A percentile compares a stretch with the other conserved stretches of the same genome.
Conservation (phyloP, 2,797 vertebrate genomes). For the Yasuhikotakia modesta region DNA sequence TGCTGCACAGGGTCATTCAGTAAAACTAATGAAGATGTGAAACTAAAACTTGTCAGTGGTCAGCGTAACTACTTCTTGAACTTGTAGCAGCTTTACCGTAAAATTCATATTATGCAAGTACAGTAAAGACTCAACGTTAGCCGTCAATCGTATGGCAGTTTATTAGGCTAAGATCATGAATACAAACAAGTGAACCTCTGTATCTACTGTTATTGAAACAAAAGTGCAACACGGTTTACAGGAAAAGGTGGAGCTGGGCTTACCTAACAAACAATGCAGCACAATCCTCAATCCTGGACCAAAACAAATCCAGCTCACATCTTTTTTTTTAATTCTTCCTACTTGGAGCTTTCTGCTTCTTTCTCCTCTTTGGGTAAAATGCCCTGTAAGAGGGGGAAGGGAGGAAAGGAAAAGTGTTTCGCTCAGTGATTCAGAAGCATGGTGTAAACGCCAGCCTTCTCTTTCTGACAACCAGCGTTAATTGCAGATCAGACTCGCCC, state of each 20-base stretch:
- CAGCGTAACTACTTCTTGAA: conserved; percentile 8
- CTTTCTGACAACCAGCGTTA: conserved; percentile 81
- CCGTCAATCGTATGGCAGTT: conserved; percentile 18
- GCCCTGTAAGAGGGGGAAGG: conserved; percentile 74
- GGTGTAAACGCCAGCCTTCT: conserved; percentile 81
- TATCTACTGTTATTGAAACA: conserved; percentile 24
- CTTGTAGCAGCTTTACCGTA: conserved; percentile 5
- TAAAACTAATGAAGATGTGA: conserved; percentile 25
- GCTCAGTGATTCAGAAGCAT: conserved; percentile 79
- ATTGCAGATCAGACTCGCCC: conserved; percentile 84
- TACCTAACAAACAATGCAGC: conserved; percentile 72
- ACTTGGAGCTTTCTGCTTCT: conserved; percentile 68
- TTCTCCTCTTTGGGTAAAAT: conserved; percentile 73
- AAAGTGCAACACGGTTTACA: conserved; percentile 19
- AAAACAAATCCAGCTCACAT: conserved; percentile 71
- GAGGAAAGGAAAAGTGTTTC: conserved; percentile 70
- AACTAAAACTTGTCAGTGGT: conserved; percentile 7
- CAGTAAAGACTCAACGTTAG: conserved; percentile 5
- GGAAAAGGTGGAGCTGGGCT: conserved; percentile 54
- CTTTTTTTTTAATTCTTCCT: conserved; percentile 62
- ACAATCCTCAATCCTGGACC: conserved; percentile 71
- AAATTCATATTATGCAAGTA: neutral
- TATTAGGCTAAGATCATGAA: conserved; percentile 16
- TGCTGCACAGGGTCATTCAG: conserved; percentile 34
- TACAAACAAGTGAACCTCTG: conserved; percentile 8